Evolutionary conservation across 2,113 vertebrate genomes (phyloP).

Genomic region (Brachypodius melanocephalos): DNA sequence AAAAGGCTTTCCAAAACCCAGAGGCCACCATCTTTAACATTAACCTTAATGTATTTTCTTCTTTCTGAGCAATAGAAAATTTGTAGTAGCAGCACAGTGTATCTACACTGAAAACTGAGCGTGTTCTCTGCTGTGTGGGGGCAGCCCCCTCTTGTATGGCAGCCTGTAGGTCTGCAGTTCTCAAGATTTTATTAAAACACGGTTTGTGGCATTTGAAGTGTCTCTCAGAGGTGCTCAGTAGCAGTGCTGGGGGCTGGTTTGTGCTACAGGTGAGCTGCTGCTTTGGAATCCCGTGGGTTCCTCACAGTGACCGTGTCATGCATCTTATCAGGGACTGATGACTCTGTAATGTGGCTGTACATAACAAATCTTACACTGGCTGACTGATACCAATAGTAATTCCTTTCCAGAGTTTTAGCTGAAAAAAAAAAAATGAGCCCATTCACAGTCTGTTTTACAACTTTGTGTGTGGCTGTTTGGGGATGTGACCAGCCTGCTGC

Average conservation of each 20-base stretch:
- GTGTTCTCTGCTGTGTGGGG: background rate
- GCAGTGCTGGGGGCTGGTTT: background rate
- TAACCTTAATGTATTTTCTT: background rate
- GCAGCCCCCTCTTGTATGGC: fast-evolving
- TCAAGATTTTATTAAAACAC: background rate
- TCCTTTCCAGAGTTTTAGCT: background rate
- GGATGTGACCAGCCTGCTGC: background rate
- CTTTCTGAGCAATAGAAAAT: background rate
- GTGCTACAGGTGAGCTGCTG: background rate
- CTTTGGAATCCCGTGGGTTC: background rate
- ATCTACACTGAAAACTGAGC: fast-evolving
- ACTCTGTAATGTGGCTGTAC: background rate
- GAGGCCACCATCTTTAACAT: background rate
- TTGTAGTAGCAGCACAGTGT: background rate
- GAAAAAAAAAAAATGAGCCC: background rate
- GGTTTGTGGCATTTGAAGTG: background rate
- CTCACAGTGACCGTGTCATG: background rate
- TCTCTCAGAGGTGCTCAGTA: background rate
- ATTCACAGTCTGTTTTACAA: background rate
- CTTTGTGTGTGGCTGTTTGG: background rate
- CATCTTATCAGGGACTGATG: background rate
- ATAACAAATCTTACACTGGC: background rate
- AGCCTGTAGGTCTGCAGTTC: background rate
- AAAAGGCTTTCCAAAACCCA: background rate
- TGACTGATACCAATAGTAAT: background rate